Evolutionary conservation across 2,113 vertebrate species (phyloP), one percentile per base, ranked within the genome.

Genomic region (Baryphthengus martii): DNA sequence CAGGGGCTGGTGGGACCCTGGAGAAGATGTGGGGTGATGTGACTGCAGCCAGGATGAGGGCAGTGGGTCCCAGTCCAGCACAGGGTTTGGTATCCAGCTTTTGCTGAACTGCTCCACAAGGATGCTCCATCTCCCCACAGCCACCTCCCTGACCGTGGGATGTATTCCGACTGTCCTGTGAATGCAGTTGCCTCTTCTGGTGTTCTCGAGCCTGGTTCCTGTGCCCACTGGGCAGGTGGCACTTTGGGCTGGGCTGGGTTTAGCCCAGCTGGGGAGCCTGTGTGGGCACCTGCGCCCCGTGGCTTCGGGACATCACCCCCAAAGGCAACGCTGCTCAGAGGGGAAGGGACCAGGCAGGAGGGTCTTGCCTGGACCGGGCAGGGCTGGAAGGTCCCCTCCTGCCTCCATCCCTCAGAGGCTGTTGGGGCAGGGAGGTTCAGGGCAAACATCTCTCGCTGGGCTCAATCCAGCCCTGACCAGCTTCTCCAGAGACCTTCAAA

Each of bases 211-310:
- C 29, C 3, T 3, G 12, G 6, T 39, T n/a, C 37, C n/a, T 37
- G 86, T 85, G 74, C 74, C 70, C 3, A 0, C 31, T 1, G 8
- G 25, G 10, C 25, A 15, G 72, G 58, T 45, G 62, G 3, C 62
- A 17, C 47, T 5, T 10, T 3, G 66, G 42, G 5, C 12, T 2
- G 5, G 40, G 16, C 11, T 42, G 71, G 21, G 25, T 59, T 62
- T 73, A 47, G 33, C 24, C 56, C 58, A 11, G 3, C 29, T 15
- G 19, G 9, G 23, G 17, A 66, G 26, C 11, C 33, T 21, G 8
- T 18, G 37, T 44, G 62, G 70, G 7, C 37, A 53, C 39, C 50
- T 42, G 21, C 0, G 0, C 55, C 47, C 52, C 3, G 0, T 2
- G 21, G 63, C 59, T 73, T 49, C 56, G 77, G 29, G 59, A 53